Evolutionary conservation across 2,797 vertebrate species (phyloP), one percentile per base, ranked within the genome.

Genomic region (Allobates femoralis): DNA sequence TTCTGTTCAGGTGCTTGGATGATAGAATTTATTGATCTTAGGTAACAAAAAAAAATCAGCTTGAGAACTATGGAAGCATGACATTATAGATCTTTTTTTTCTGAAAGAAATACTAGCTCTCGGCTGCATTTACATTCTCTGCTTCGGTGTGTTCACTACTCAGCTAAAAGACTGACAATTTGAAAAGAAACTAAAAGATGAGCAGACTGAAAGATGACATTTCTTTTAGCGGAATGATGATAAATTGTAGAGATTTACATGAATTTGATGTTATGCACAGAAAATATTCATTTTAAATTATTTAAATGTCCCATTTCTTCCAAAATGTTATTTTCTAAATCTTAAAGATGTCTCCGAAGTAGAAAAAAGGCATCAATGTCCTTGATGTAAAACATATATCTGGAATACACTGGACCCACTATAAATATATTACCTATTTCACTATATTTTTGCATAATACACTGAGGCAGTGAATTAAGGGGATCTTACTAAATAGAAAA

Each of bases 21-120:
- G 67, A 74, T 81, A 46, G 77, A 60, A 62, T 86, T n/a, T 81
- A 80, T 86, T 86, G 78, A 86, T 86, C 79, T 14, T 64, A n/a
- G 28, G 55, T 26, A 5, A 58, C 10, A 21, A 71, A 58, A 19
- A 62, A 81, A 81, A 69, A 86, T 78, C 46, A n/a, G 58, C 82
- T 62, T 37, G 23, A 56, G 32, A 79, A 51, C 84, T 85, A 60
- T 79, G 84, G 84, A 79, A 80, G 55, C 84, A 81, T 60, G 78
- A 86, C 78, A 86, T 74, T 86, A 81, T 81, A 81, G 78, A 86
- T 80, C 66, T 74, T 18, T 80, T 76, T n/a, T 32, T 34, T 79
- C 58, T 32, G 21, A 28, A 62, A 64, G 62, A 64, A 79, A 64
- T 34, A 4, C 10, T 66, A 71, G 46, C 46, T 56, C 28, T 64